Conservation (phyloP, 2,797 vertebrate species). For the Heterohyrax brucei region DNA sequence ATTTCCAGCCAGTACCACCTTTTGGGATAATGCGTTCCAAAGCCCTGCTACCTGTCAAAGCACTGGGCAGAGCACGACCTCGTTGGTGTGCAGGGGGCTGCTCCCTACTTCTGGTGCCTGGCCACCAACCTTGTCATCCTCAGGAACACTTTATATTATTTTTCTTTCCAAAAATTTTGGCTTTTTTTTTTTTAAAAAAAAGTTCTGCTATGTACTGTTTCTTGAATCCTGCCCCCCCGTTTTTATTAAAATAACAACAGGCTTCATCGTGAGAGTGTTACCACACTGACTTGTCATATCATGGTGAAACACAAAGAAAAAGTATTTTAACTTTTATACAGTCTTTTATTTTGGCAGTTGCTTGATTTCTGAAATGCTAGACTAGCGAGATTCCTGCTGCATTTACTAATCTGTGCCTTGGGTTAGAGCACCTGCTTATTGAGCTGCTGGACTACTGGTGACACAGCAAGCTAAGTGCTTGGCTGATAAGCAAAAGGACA, state of each 20-base stretch:
- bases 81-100: background rate
- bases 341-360: slow-evolving; percentile 30
- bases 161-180: background rate
- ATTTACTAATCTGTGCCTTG: background rate
- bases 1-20: background rate
- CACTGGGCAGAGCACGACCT: background rate
- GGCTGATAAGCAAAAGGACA: background rate
- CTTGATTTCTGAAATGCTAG: slow-evolving; percentile 24
- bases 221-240: slow-evolving; percentile 48
- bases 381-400: background rate
- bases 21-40: background rate
- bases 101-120: background rate
- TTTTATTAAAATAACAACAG: slow-evolving; percentile 67
- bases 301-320: background rate
- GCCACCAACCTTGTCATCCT: background rate
- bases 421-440: background rate
- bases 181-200: slow-evolving; percentile 6
- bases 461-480: background rate
- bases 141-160: background rate
- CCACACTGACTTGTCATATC: background rate
- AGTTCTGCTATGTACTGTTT: slow-evolving; percentile 44
- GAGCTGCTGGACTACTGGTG: background rate
- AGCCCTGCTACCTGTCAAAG: background rate
- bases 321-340: background rate
- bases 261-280: background rate